Percentiles rank a stretch among this genome's conserved stretches.
Conservation (phyloP, 2,888 invertebrate genomes). For the Agrotis puta region DNA sequence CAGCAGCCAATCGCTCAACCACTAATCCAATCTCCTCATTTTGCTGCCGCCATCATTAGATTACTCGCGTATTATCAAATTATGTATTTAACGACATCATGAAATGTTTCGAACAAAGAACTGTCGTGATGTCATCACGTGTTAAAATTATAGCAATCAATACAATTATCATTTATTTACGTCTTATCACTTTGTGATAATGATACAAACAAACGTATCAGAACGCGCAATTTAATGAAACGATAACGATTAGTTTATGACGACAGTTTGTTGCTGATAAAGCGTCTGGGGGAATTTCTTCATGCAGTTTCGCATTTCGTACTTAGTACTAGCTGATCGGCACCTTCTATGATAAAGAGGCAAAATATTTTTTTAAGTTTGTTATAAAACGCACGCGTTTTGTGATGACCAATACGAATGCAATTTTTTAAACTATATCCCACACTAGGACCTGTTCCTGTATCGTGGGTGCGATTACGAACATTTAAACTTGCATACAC, state of each 20-base stretch:
- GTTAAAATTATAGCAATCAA: slow-evolving; percentile 33
- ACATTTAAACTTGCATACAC: too few relatives aligned
- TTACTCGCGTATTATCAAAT: background rate
- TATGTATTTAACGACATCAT: background rate
- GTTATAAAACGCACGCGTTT: too few relatives aligned
- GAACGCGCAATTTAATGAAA: slow-evolving; percentile 26
- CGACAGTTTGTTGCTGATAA: slow-evolving; percentile 9
- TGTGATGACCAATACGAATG: too few relatives aligned
- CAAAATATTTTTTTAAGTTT: too few relatives aligned
- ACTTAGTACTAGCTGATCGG: too few relatives aligned
- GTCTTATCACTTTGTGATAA: slow-evolving; percentile 35
- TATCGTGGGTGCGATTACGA: too few relatives aligned
- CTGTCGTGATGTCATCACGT: slow-evolving; percentile 8
- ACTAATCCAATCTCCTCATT: background rate
- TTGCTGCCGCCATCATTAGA: background rate
- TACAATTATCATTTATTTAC: slow-evolving; percentile 25
- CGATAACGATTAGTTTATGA: slow-evolving; percentile 10
- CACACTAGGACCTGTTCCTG: too few relatives aligned
- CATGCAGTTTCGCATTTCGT: background rate
- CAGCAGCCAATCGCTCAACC: too few relatives aligned
- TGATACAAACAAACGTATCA: slow-evolving; percentile 24
- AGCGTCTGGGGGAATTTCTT: background rate
- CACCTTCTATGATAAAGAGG: too few relatives aligned
- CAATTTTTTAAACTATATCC: too few relatives aligned
- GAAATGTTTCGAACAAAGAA: background rate